Evolutionary conservation across 2,797 vertebrate species (phyloP), one percentile per base, ranked within the genome.

Genomic region (Tadarida brasiliensis): DNA sequence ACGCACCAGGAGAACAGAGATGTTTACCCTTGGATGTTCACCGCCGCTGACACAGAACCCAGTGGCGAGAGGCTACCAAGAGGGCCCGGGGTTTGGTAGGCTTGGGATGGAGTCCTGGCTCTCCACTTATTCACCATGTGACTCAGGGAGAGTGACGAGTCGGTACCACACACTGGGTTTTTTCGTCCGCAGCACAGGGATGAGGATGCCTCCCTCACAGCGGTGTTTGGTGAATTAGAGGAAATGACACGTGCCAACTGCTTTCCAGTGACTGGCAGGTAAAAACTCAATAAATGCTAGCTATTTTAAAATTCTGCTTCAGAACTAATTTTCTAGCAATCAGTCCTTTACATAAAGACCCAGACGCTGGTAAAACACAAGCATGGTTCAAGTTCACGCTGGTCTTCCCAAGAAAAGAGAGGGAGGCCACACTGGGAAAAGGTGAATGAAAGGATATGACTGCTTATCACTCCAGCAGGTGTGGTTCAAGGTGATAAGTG

Each of bases 21-120:
- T 39, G 3, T 4, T 7, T 8, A 8, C 9, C 28, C 6, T 68
- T 3, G 26, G 33, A 17, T 51, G 77, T 0, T 26, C 12, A 14
- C 26, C 24, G 82, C 56, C 44, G 10, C 3, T 10, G 78, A 16
- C 16, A 15, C 0, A 5, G n/a, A 5, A 28, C 15, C 22, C 65
- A 0, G 39, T 1, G 6, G 5, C 16, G 1, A 5, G 30, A 0
- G 33, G 15, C 33, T 28, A 3, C 5, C 2, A 15, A 14, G 30
- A 80, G 44, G 10, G 26, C 51, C 22, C 56, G 12, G 54, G 44
- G 28, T 49, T n/a, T 19, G 39, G 59, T 2, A 16, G 70, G 20
- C n/a, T 73, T 30, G 20, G 47, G 68, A 15, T 24, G 7, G 33
- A 61, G 33, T 49, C 63, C 30, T 56, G 85, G 51, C 44, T 65